Conservation (phyloP, 2,888 invertebrate species). For the Hymenopus coronatus region DNA sequence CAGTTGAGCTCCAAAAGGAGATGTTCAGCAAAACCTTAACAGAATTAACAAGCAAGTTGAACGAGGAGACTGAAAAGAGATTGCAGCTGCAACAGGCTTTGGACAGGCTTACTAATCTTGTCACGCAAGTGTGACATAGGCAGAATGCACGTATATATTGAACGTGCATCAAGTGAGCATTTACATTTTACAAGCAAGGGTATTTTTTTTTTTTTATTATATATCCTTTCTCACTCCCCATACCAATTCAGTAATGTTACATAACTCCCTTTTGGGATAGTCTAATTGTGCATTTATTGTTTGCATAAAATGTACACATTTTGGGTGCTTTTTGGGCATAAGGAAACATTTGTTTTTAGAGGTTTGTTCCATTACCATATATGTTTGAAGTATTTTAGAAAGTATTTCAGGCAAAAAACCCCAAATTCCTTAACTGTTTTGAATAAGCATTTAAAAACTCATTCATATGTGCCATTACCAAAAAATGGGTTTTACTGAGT, state of each 20-base stretch:
- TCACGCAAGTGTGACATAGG: conserved; percentile 60
- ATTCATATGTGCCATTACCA: neutral
- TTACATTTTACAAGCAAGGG: neutral
- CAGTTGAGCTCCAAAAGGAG: conserved; percentile 58
- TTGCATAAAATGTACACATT: neutral
- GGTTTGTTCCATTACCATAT: neutral
- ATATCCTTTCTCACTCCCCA: neutral
- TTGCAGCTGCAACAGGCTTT: conserved; percentile 62
- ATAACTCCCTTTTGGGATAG: neutral
- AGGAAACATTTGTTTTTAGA: neutral
- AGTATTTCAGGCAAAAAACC: neutral
- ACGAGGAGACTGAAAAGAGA: conserved; percentile 62
- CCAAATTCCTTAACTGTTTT: neutral
- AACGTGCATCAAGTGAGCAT: neutral
- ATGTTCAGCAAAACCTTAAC: conserved; percentile 61
- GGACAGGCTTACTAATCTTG: conserved; percentile 67
- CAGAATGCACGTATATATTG: neutral
- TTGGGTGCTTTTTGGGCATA: neutral
- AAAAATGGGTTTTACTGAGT: neutral
- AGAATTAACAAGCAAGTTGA: conserved; percentile 60
- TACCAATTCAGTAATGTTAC: neutral
- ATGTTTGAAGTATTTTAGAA: neutral
- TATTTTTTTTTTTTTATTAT: neutral
- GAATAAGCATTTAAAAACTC: neutral
- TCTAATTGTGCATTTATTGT: neutral